Evolutionary conservation across 2,888 invertebrate genomes (phyloP).

Genomic region (Portevinia maculata): DNA sequence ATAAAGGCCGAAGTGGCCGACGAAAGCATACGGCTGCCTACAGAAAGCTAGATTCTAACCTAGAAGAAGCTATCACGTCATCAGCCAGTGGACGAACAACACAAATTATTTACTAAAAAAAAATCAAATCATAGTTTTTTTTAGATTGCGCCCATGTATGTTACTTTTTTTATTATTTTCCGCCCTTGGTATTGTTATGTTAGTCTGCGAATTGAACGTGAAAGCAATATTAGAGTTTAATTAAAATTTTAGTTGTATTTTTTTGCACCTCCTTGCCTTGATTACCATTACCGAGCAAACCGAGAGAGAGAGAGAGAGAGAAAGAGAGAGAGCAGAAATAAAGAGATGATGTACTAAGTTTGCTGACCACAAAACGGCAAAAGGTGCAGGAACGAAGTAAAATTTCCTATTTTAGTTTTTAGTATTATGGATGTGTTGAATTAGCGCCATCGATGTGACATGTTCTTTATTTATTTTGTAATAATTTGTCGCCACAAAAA

Average conservation of each 20-base stretch:
- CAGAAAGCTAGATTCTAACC: conserved; percentile 86
- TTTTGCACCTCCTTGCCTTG: conserved; percentile 24
- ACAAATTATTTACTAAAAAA: conserved; percentile 77
- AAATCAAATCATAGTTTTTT: background rate
- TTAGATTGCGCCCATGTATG: conserved; percentile 18
- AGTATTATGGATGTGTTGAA: conserved; percentile 51
- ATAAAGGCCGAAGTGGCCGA: conserved; percentile 77
- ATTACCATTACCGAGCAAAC: conserved; percentile 13
- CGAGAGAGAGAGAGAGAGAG: background rate
- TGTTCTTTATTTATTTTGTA: conserved; percentile 65
- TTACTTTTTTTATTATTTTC: conserved; percentile 21
- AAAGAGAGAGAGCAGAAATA: too few species aligned
- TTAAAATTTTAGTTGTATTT: conserved; percentile 55
- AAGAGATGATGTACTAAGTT: conserved; percentile 2
- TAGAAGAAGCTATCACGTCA: conserved; percentile 87
- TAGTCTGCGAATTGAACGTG: conserved; percentile 54
- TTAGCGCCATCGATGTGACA: conserved; percentile 62
- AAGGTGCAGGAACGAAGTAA: conserved; percentile 29
- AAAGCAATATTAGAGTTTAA: conserved; percentile 72
- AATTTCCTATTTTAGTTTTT: conserved; percentile 18
- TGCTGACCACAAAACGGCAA: conserved; percentile 19
- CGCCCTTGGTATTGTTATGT: conserved; percentile 39
- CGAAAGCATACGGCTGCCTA: conserved; percentile 86
- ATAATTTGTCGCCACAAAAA: conserved; percentile 59
- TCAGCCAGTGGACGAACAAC: conserved; percentile 73